Evolutionary conservation across 2,888 invertebrate species (phyloP).

Genomic region (Amiota communis): DNA sequence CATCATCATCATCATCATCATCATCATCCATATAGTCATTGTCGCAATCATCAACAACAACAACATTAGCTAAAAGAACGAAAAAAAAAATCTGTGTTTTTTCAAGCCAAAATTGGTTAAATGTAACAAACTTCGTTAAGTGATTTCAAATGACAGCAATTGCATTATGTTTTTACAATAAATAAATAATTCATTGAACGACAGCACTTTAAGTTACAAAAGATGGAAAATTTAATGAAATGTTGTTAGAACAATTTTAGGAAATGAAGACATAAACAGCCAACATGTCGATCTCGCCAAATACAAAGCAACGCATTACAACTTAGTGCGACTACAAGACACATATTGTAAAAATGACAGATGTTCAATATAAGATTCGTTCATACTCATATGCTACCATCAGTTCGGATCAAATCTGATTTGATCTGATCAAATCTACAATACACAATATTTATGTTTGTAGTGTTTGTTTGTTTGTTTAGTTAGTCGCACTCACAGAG

Average conservation of each 20-base stretch:
- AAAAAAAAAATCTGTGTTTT: not conserved
- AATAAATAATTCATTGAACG: conserved; percentile 62
- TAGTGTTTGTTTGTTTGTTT: not conserved
- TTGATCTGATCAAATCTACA: too few relatives aligned
- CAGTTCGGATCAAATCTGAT: too few relatives aligned
- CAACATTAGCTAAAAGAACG: not conserved
- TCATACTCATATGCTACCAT: too few relatives aligned
- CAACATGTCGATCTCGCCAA: conserved; percentile 39
- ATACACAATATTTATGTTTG: too few relatives aligned
- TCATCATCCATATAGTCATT: too few relatives aligned
- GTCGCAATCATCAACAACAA: conserved; percentile 38
- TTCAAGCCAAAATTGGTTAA: conserved; percentile 62
- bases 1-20: conserved; percentile 45
- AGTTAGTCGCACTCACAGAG: not conserved
- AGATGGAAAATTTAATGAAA: conserved; percentile 18
- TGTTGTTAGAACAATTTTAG: conserved; percentile 50
- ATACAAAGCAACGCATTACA: conserved; percentile 1
- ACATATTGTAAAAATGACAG: conserved; percentile 12
- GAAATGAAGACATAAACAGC: conserved; percentile 62
- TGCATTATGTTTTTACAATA: conserved; percentile 12
- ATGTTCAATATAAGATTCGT: conserved; percentile 5
- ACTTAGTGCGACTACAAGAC: not conserved
- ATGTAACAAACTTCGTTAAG: conserved; percentile 64
- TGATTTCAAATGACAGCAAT: conserved; percentile 47
- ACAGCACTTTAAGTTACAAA: conserved; percentile 14